Evolutionary conservation across 2,797 vertebrate genomes (phyloP).

Genomic region (Paramormyrops hopkinsi): DNA sequence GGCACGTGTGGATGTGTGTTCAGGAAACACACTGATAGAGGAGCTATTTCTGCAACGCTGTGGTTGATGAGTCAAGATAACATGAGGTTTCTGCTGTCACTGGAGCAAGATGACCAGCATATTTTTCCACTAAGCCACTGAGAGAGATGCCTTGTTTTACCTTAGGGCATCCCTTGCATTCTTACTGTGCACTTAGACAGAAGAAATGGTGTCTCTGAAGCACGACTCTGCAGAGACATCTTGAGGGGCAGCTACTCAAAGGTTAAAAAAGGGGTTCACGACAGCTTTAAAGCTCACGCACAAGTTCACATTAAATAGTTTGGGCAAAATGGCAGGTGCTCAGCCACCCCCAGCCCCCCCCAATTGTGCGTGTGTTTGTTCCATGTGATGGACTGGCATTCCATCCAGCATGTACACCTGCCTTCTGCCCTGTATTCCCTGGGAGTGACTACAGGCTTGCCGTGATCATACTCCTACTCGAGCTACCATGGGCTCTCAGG

Average conservation of each 20-base stretch:
- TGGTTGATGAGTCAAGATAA: background rate
- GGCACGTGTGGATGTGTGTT: background rate
- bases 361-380: background rate
- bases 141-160: background rate
- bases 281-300: background rate
- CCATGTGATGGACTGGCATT: background rate
- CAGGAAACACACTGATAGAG: background rate
- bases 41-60: background rate
- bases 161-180: background rate
- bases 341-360: background rate
- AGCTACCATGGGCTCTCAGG: background rate
- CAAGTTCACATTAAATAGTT: background rate
- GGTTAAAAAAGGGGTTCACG: background rate
- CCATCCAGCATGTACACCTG: background rate
- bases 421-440: background rate
- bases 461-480: background rate
- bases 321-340: background rate
- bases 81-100: background rate
- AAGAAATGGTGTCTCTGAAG: background rate
- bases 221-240: background rate
- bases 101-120: background rate
- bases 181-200: background rate
- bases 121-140: background rate
- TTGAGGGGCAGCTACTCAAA: background rate
- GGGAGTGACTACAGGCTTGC: background rate